Evolutionary conservation across 2,113 vertebrate species (phyloP).

Genomic region (Rhipidura dahli): DNA sequence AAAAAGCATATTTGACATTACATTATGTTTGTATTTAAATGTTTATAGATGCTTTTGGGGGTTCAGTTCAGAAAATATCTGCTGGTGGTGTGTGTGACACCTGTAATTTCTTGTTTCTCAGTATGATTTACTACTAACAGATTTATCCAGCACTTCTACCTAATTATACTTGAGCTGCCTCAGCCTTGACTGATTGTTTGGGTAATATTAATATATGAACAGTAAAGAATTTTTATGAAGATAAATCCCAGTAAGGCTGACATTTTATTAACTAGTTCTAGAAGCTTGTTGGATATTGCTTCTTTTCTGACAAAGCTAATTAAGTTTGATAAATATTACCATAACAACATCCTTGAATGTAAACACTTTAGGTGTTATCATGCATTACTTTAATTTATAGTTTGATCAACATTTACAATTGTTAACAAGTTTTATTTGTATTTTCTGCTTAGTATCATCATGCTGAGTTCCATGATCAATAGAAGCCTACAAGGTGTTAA

Average conservation of each 20-base stretch:
- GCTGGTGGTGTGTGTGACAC: not conserved
- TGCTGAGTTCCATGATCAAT: not conserved
- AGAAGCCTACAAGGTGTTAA: not conserved
- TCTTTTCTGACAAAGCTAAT: not conserved
- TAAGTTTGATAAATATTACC: conserved; percentile 20
- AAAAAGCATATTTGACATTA: not conserved
- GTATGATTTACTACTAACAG: not conserved
- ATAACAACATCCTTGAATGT: not conserved
- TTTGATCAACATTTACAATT: not conserved
- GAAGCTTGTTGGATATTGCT: not conserved
- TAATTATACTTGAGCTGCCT: not conserved
- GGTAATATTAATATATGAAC: not conserved
- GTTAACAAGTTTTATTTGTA: not conserved
- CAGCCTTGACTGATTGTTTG: not conserved
- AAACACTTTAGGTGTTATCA: not conserved
- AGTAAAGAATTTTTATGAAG: not conserved
- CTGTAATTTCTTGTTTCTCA: not conserved
- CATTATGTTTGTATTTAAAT: not conserved
- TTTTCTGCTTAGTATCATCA: not conserved
- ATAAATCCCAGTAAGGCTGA: not conserved
- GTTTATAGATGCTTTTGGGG: not conserved
- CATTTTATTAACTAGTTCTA: conserved; percentile 24
- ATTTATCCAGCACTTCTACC: not conserved
- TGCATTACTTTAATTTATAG: not conserved
- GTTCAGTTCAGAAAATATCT: not conserved